Percentiles rank a stretch among this genome's conserved stretches.
These are phyloP conservation scores for Rhynchophorus ferrugineus DNA, from an alignment of 1,140 invertebrate genomes.

Conservation along the genomic window DNA sequence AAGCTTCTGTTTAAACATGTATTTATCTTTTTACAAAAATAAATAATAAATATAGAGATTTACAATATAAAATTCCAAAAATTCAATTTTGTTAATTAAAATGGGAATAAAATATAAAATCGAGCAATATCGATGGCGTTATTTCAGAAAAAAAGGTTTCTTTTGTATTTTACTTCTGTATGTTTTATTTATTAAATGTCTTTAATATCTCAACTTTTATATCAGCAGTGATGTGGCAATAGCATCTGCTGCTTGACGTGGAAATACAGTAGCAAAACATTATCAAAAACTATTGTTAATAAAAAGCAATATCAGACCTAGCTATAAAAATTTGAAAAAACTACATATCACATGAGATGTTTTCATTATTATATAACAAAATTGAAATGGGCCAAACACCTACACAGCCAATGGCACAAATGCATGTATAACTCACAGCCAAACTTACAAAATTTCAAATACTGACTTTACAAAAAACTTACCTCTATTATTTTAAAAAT, in stretches of 20 bases:
- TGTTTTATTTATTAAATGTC: no score
- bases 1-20: slow-evolving; percentile 23
- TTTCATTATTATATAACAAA: slow-evolving; percentile 14
- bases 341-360: slow-evolving; percentile 32
- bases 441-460: slow-evolving; percentile 34
- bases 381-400: slow-evolving; percentile 29
- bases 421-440: slow-evolving; percentile 37
- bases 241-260: not conserved
- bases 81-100: slow-evolving; percentile 7
- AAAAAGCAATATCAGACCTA: slow-evolving; percentile 14
- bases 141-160: not conserved
- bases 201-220: no score
- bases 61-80: slow-evolving; percentile 22
- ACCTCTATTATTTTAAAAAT: slow-evolving; percentile 29
- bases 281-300: slow-evolving; percentile 11
- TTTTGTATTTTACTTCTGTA: no score
- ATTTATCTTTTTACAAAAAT: slow-evolving; percentile 25
- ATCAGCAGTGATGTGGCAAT: no score
- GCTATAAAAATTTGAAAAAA: slow-evolving; percentile 15
- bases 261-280: slow-evolving; percentile 7
- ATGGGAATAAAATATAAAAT: slow-evolving; percentile 6
- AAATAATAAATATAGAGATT: slow-evolving; percentile 24
- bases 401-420: slow-evolving; percentile 38
- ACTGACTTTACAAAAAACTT: slow-evolving; percentile 34
- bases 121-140: not conserved